Base-by-base conservation (phyloP, 92 coral and sea anemone species). In the Epizoanthus ramosus region DNA sequence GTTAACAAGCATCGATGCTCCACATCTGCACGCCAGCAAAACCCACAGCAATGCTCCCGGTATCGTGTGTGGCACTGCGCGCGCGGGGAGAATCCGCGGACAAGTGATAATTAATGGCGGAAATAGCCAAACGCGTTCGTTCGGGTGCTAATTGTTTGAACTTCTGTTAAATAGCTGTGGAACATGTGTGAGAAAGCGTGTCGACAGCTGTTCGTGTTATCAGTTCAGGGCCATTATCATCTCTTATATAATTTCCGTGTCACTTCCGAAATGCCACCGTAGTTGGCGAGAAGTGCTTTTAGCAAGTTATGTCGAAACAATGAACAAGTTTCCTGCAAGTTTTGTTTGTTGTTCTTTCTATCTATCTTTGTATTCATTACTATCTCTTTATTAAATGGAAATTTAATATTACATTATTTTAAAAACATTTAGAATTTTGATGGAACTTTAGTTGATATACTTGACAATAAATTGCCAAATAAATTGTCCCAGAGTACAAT, bases 131-230 rank as follows among this genome's bases (percentile, higher is more conserved):
- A 22, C 19, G 41, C 71, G 15, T 19, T 71, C 76, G 50, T 8
- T n/a, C n/a, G 59, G 59, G 76, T 71, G 76, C 58, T 71, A 71
- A 71, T 71, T 71, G 59, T 47, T 45, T 71, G 39, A 47, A 50
- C 58, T 21, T 47, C 57, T 67, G 71, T 67, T 31, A 67, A 33
- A 67, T 33, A 67, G 43, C 47, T 24, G 50, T 67, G 39, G 43
- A 67, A 67, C 71, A 67, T 67, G 71, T 67, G 71, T 37, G 35
- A 16, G 39, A 33, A 37, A 25, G 71, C 71, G 71, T 41, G 71
- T 67, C 3, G 71, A 66, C 71, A 31, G 47, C 45, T 66, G 71
- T 66, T 41, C 43, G 71, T 3, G 71, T 67, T 67, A 33, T 65
- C 70, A 37, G 5, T 3, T 37, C n/a, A 23, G 31, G 35, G 16